A percentile compares a stretch with the other conserved stretches of the same genome.
Conservation (phyloP, 2,888 invertebrate species). For the Sicus ferrugineus region DNA sequence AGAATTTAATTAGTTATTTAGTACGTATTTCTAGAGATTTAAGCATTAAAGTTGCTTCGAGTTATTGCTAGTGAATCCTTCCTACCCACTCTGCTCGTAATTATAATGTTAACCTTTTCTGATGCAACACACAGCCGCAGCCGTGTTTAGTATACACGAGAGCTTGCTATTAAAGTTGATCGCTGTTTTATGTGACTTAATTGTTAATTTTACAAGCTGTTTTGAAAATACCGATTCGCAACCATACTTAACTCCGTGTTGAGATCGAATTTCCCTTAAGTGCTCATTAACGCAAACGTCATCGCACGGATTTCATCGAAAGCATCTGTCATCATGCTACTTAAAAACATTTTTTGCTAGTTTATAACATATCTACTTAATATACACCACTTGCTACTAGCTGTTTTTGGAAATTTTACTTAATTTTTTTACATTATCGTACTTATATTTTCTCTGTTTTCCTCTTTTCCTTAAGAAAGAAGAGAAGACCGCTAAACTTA, state of each 20-base stretch:
- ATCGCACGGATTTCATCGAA: too few species aligned
- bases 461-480: slow-evolving; percentile 23
- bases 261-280: too few species aligned
- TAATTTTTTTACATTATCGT: slow-evolving; percentile 18
- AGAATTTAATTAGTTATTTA: background rate
- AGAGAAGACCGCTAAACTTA: slow-evolving; percentile 5
- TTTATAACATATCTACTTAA: background rate
- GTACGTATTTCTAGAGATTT: slow-evolving; percentile 13
- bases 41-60: slow-evolving; percentile 19
- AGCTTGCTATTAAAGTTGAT: too few species aligned
- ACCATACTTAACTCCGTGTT: too few species aligned
- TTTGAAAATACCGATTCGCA: too few species aligned
- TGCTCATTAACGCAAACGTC: too few species aligned
- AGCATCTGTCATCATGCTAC: background rate
- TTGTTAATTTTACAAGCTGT: background rate
- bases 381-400: background rate
- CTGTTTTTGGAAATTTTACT: slow-evolving; percentile 4
- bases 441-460: slow-evolving; percentile 5
- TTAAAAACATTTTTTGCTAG: slow-evolving; percentile 8
- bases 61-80: background rate
- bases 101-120: too few species aligned
- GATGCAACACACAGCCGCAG: too few species aligned
- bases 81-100: background rate
- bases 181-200: background rate
- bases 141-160: too few species aligned